These are phyloP conservation scores for Petrolisthes manimaculis DNA, from an alignment of 2,888 invertebrate genomes.

Conservation along the genomic window DNA sequence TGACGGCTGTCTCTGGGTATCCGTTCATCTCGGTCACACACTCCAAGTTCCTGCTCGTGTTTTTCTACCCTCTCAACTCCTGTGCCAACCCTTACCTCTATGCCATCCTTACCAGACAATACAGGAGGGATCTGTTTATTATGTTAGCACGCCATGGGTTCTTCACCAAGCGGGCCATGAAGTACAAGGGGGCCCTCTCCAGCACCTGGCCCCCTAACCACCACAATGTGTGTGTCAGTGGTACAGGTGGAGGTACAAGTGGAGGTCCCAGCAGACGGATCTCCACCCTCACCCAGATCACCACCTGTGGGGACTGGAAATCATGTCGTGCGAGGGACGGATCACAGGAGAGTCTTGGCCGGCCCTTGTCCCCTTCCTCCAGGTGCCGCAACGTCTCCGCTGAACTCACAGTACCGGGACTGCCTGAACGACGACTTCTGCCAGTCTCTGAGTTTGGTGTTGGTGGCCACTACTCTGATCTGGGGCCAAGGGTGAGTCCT, in stretches of 20 bases:
- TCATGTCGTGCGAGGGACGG: too few species aligned
- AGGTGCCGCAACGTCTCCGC: too few species aligned
- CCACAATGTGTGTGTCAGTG: conserved; percentile 32
- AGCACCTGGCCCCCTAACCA: conserved; percentile 44
- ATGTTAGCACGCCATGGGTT: too few species aligned
- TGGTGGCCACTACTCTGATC: too few species aligned
- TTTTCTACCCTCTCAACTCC: conserved; percentile 91
- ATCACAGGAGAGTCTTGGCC: too few species aligned
- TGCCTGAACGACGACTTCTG: too few species aligned
- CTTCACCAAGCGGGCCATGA: conserved; percentile 65
- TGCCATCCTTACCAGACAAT: conserved; percentile 88
- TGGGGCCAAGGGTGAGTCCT: too few species aligned
- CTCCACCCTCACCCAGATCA: conserved; percentile 61
- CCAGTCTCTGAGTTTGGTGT: too few species aligned
- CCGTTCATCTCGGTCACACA: conserved; percentile 83
- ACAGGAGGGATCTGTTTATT: too few species aligned
- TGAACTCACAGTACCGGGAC: too few species aligned
- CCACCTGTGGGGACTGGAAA: too few species aligned
- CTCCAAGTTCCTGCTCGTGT: conserved; percentile 81
- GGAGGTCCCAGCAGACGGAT: conserved; percentile 48
- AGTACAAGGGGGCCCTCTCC: conserved; percentile 53
- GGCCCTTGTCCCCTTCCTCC: too few species aligned
- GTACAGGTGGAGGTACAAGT: conserved; percentile 23
- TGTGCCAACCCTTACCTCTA: conserved; percentile 94
- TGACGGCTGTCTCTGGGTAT: conserved; percentile 86